A percentile compares a stretch with the other conserved stretches of the same genome.
These are phyloP conservation scores for Drosophila kanekoi DNA, from an alignment of 2,888 invertebrate genomes.

Conservation along the genomic window DNA sequence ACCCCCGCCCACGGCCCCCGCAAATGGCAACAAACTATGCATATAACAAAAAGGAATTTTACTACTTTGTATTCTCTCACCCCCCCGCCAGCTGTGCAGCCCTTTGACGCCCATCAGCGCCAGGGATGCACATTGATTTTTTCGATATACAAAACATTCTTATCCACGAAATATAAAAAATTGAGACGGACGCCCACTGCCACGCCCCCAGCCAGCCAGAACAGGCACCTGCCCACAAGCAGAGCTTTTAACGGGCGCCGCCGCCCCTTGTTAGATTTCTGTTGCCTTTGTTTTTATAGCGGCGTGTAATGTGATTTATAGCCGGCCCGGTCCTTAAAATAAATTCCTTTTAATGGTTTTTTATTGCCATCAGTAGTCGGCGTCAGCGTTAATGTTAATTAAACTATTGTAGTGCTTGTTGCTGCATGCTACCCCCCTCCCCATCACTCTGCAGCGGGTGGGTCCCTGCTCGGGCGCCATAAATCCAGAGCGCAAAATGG, in stretches of 20 bases:
- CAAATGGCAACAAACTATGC: conserved; percentile 67
- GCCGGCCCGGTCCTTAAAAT: conserved; percentile 78
- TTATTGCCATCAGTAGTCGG: conserved; percentile 78
- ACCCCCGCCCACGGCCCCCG: conserved; percentile 3
- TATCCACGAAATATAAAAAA: conserved; percentile 35
- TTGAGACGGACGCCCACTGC: conserved; percentile 13
- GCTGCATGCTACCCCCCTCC: background rate
- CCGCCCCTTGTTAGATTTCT: conserved; percentile 39
- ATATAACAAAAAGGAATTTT: conserved; percentile 67
- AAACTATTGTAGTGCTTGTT: conserved; percentile 74
- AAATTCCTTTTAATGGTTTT: conserved; percentile 80
- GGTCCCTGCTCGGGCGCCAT: conserved; percentile 33
- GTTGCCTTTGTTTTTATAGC: conserved; percentile 73
- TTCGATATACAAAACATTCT: conserved; percentile 69
- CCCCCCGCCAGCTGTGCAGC: background rate
- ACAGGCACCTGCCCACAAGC: conserved; percentile 45
- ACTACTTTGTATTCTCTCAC: conserved; percentile 47
- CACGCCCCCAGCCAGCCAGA: conserved; percentile 23
- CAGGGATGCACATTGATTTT: conserved; percentile 72
- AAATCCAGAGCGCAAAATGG: conserved; percentile 22
- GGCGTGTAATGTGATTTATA: conserved; percentile 77
- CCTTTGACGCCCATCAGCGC: background rate
- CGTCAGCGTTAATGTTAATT: conserved; percentile 79
- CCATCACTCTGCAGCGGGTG: background rate
- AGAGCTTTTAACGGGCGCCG: conserved; percentile 45